Base-by-base conservation (phyloP, 2,888 invertebrate genomes). In the Limnephilus auricula region DNA sequence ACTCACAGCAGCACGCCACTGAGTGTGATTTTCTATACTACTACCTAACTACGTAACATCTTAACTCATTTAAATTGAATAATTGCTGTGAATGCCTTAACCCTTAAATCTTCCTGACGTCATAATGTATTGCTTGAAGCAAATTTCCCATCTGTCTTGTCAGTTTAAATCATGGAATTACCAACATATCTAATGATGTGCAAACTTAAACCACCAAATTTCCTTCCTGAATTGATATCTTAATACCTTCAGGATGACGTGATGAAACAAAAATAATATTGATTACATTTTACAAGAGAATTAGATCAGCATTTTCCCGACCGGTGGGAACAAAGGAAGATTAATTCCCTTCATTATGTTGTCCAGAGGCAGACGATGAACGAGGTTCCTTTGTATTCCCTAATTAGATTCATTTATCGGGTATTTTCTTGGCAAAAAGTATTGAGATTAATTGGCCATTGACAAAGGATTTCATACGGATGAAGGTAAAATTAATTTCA, bases 341-440 rank as follows among this genome's bases (percentile, higher is more conserved):
- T 86, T 65, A 50, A 86, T 86, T 50, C 30, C 50, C 50, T 86
- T 86, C 45, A 86, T 86, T 86, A 86, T 50, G 86, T 50, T 50
- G 50, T 50, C 86, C 50, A 12, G 50, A 65, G 18, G 50, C 50
- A 65, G 18, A 65, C n/a, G 50, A 50, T 65, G 83, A 83, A 34
- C 6, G 32, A 18, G 10, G 10, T 83, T 13, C 83, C 34, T 34
- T 83, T 83, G 83, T 83, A 34, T 83, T 83, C 25, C 34, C 37
- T 83, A 83, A 83, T 83, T 32, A 83, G 32, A 83, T 83, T 83
- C 83, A 83, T 34, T 83, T 34, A 34, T 32, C 30, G 83, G 83
- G 25, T 6, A 83, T 37, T 83, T 83, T 34, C 31, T 83, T 25
- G 83, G 34, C 10, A 34, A 34, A 83, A 83, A 83, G 32, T 83